Evolutionary conservation across 2,888 invertebrate species (phyloP).

Genomic region (Leuctra nigra): DNA sequence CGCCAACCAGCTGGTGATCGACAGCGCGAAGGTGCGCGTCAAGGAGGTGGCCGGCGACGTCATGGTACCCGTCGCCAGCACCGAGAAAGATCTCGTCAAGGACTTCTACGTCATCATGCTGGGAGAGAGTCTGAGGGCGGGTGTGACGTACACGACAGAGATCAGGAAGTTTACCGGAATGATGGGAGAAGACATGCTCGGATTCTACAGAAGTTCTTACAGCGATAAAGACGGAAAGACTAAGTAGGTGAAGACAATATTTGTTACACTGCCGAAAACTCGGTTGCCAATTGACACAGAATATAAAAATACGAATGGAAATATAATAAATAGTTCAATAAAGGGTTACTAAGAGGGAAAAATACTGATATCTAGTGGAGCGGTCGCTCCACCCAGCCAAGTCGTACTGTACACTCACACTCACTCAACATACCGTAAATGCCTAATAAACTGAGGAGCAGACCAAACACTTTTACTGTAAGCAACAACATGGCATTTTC

Average conservation of each 20-base stretch:
- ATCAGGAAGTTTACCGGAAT: conserved; percentile 1
- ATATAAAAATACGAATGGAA: too few relatives aligned
- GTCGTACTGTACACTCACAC: too few relatives aligned
- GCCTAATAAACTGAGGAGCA: too few relatives aligned
- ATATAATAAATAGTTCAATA: too few relatives aligned
- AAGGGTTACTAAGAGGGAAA: too few relatives aligned
- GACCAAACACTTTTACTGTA: too few relatives aligned
- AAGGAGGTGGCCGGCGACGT: background rate
- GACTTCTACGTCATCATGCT: background rate
- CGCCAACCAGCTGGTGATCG: background rate
- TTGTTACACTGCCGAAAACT: too few relatives aligned
- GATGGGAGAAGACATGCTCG: conserved; percentile 9
- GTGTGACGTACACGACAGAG: background rate
- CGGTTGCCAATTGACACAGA: too few relatives aligned
- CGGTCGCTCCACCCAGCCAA: too few relatives aligned
- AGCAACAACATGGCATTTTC: too few relatives aligned
- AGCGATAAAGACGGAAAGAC: background rate
- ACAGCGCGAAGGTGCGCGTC: background rate
- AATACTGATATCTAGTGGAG: too few relatives aligned
- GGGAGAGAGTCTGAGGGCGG: background rate
- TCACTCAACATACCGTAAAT: too few relatives aligned
- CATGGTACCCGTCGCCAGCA: background rate
- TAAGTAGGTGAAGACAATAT: conserved; percentile 4
- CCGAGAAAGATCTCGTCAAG: background rate
- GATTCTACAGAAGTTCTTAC: conserved; percentile 19